Percentiles rank a stretch among this genome's conserved stretches.
Evolutionary conservation across 64 coral and sea anemone genomes (phyloP).

Genomic region (Montipora foliosa): DNA sequence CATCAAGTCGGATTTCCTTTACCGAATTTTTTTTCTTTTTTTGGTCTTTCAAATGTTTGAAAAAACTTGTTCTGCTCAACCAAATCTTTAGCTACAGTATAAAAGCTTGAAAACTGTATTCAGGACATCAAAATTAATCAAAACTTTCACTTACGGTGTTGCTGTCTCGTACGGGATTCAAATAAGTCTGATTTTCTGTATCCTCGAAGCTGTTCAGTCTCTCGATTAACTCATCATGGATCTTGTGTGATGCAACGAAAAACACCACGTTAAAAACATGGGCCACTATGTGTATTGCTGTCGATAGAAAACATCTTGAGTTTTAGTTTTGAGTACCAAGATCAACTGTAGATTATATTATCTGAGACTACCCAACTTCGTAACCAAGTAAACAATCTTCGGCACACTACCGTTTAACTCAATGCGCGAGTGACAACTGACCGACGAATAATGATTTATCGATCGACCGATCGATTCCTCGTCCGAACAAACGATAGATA

Average conservation of each 20-base stretch:
- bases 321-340: neutral
- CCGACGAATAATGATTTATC: too few species aligned
- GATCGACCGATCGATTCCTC: too few species aligned
- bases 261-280: constrained; percentile 90
- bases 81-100: neutral
- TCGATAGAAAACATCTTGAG: neutral
- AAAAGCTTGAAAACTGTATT: neutral
- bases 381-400: too few species aligned
- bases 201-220: constrained; percentile 70
- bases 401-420: too few species aligned
- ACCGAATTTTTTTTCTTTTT: too few species aligned
- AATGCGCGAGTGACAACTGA: too few species aligned
- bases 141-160: constrained; percentile 66
- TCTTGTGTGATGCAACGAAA: constrained; percentile 60
- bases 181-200: constrained; percentile 66
- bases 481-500: too few species aligned
- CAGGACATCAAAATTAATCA: neutral
- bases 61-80: too few species aligned
- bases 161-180: constrained; percentile 79
- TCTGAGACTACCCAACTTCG: too few species aligned
- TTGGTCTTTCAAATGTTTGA: too few species aligned
- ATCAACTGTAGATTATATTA: too few species aligned
- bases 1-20: too few species aligned
- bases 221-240: neutral
- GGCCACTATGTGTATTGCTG: constrained; percentile 82